phyloP scores from a whole-genome alignment of 2,113 vertebrate species.

The Ploceus nigricollis region DNA sequence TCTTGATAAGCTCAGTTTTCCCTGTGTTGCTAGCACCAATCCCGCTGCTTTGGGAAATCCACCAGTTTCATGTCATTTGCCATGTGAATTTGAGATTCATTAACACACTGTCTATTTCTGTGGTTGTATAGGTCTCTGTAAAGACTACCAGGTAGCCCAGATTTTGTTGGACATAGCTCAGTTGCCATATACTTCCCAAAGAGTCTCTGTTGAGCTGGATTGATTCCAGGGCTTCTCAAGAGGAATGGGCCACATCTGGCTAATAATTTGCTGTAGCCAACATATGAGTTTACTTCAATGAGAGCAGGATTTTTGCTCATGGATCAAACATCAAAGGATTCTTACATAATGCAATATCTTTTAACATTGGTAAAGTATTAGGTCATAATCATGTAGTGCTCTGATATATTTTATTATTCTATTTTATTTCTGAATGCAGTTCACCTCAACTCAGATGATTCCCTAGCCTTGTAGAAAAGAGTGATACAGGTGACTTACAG shows the following conservation, averaged over 20 bases:
- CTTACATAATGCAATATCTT: not conserved
- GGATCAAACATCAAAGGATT: constrained; percentile 26
- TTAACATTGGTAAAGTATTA: not conserved
- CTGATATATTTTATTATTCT: not conserved
- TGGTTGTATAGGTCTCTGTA: not conserved
- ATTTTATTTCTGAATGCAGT: constrained; percentile 1
- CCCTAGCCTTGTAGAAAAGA: not conserved
- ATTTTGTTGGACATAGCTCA: not conserved
- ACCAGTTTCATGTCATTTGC: not conserved
- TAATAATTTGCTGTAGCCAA: not conserved
- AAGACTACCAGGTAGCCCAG: not conserved
- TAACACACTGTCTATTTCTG: not conserved
- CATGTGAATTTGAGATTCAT: not conserved
- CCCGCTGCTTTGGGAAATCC: not conserved
- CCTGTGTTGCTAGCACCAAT: not conserved
- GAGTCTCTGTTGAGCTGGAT: not conserved
- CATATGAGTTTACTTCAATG: not conserved
- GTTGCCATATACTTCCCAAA: not conserved
- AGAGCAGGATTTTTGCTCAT: not conserved
- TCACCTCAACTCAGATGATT: not conserved
- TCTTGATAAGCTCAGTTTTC: not conserved
- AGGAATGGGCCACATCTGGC: not conserved
- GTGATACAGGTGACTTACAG: not conserved
- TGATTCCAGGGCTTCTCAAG: not conserved
- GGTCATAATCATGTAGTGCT: not conserved